Evolutionary conservation across 2,888 invertebrate genomes (phyloP).

Genomic region (Agrilus biguttatus): DNA sequence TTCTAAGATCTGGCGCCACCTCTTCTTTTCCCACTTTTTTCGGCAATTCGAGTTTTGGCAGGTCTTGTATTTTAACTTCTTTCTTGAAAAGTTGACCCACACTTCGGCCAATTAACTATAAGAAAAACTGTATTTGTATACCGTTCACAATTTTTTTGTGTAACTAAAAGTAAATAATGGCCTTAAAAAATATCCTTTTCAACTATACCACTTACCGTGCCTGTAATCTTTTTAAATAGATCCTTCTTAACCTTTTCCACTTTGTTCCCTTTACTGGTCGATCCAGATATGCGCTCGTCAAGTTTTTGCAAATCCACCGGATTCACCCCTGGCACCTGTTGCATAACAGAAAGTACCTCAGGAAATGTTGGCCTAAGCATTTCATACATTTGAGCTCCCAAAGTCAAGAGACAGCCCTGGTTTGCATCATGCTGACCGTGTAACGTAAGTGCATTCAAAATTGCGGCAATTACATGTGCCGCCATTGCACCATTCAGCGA

Average conservation of each 20-base stretch:
- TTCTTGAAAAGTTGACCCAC: slow-evolving; percentile 79
- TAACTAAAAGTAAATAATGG: no score
- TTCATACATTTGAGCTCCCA: slow-evolving; percentile 80
- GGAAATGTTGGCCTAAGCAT: slow-evolving; percentile 63
- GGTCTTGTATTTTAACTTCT: slow-evolving; percentile 71
- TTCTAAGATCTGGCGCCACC: slow-evolving; percentile 24
- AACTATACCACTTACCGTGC: slow-evolving; percentile 40
- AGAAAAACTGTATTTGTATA: slow-evolving; percentile 13
- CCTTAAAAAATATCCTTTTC: not conserved
- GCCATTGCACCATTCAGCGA: slow-evolving; percentile 52
- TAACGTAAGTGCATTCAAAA: slow-evolving; percentile 55
- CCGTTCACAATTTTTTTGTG: not conserved
- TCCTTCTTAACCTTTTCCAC: slow-evolving; percentile 85
- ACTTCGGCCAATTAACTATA: slow-evolving; percentile 67
- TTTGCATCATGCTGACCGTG: slow-evolving; percentile 87
- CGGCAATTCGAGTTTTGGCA: slow-evolving; percentile 53
- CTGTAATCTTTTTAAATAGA: slow-evolving; percentile 76
- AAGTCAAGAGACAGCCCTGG: slow-evolving; percentile 62
- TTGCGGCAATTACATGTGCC: slow-evolving; percentile 58
- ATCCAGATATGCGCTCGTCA: slow-evolving; percentile 64
- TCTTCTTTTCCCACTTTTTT: slow-evolving; percentile 24
- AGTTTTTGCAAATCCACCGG: slow-evolving; percentile 67
- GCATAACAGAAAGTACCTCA: slow-evolving; percentile 50
- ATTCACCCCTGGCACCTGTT: slow-evolving; percentile 72
- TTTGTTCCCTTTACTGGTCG: slow-evolving; percentile 56